Evolutionary conservation across 2,113 vertebrate species (phyloP).

Genomic region (Phyllostomus discolor): DNA sequence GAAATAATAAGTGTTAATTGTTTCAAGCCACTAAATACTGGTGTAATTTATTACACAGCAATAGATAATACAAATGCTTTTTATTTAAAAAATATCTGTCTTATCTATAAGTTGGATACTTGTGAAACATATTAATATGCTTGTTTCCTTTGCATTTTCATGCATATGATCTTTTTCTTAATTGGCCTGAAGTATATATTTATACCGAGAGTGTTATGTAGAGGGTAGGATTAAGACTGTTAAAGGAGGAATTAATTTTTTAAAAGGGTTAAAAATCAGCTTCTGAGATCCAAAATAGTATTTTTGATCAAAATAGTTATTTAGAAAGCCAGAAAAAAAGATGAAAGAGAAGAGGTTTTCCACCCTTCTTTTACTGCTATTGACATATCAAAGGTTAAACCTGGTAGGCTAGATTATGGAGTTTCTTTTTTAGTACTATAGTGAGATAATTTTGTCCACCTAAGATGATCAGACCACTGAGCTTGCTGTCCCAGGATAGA

Average conservation of each 20-base stretch:
- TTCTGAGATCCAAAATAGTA: neutral
- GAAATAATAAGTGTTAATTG: neutral
- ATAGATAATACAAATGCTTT: neutral
- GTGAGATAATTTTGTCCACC: neutral
- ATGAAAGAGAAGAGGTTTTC: neutral
- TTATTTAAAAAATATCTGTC: neutral
- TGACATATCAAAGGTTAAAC: neutral
- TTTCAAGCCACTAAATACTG: neutral
- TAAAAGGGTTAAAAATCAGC: neutral
- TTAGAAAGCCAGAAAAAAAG: neutral
- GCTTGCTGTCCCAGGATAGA: neutral
- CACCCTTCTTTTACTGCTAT: neutral
- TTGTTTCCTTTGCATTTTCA: conserved; percentile 10
- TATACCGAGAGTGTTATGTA: neutral
- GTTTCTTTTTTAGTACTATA: neutral
- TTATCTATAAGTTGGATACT: neutral
- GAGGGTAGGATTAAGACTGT: neutral
- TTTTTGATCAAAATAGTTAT: neutral
- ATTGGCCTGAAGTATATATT: neutral
- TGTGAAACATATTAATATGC: neutral
- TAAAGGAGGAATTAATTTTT: neutral
- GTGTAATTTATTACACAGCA: neutral
- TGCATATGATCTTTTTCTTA: neutral
- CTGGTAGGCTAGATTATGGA: neutral
- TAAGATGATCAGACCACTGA: neutral